Conservation (phyloP, 92 coral and sea anemone genomes). For the Porites divaricata region DNA sequence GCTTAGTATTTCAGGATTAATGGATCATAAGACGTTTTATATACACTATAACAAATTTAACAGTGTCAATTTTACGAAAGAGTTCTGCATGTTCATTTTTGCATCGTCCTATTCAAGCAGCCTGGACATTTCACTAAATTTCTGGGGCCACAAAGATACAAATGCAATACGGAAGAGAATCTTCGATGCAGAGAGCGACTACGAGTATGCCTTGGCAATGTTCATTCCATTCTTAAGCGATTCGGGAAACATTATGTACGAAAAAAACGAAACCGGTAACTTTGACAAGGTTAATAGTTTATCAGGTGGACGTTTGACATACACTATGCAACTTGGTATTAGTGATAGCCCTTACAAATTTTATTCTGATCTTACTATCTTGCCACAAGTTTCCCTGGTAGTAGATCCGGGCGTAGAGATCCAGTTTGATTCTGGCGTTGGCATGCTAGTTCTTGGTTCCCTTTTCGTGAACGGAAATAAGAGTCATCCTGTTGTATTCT, state of each 20-base stretch:
- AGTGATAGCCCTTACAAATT: conserved; percentile 34
- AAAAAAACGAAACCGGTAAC: not conserved
- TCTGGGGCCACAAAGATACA: conserved; percentile 25
- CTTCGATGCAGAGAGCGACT: conserved; percentile 19
- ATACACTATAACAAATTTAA: conserved; percentile 23
- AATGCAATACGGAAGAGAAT: conserved; percentile 9
- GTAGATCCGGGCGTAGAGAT: conserved; percentile 61
- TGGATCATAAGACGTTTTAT: not conserved
- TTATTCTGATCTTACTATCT: conserved; percentile 36
- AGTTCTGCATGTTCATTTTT: conserved; percentile 11
- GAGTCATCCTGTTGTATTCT: conserved; percentile 12
- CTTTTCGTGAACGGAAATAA: conserved; percentile 51
- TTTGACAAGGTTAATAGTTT: too few relatives aligned
- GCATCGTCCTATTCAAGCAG: conserved; percentile 11
- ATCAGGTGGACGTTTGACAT: conserved; percentile 21
- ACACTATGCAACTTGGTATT: not conserved
- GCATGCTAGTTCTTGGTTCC: conserved; percentile 46
- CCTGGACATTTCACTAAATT: conserved; percentile 14
- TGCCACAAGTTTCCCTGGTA: conserved; percentile 35
- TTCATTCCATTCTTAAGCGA: conserved; percentile 14
- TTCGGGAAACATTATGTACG: not conserved
- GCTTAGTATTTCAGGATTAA: conserved; percentile 30
- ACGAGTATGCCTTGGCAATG: not conserved
- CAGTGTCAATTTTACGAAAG: conserved; percentile 22
- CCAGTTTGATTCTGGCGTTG: conserved; percentile 33